These are phyloP conservation scores for Caradrina kadenii DNA, from an alignment of 2,888 invertebrate genomes.

Conservation along the genomic window DNA sequence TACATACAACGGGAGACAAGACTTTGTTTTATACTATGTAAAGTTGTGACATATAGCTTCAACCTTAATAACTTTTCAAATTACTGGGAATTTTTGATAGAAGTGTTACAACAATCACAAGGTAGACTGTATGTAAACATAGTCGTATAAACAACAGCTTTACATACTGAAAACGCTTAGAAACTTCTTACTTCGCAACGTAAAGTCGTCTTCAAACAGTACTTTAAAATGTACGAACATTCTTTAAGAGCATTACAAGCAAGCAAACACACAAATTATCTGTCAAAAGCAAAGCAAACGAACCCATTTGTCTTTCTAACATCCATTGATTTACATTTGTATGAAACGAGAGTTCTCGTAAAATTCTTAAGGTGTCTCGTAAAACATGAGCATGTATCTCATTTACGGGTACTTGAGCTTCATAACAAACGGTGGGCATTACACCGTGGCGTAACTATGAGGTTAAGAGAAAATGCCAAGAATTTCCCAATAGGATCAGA, in stretches of 20 bases:
- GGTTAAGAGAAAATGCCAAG: too few relatives aligned
- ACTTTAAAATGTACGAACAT: not conserved
- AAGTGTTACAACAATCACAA: too few relatives aligned
- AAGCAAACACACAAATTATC: not conserved
- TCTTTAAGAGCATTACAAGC: constrained; percentile 9
- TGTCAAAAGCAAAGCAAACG: constrained; percentile 32
- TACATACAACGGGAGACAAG: too few relatives aligned
- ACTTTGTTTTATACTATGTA: too few relatives aligned
- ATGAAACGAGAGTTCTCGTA: constrained; percentile 67
- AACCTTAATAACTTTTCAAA: too few relatives aligned
- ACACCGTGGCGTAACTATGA: constrained; percentile 59
- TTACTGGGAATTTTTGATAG: too few relatives aligned
- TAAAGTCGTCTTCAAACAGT: constrained; percentile 2
- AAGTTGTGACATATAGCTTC: too few relatives aligned
- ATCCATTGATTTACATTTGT: constrained; percentile 60
- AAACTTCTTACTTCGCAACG: too few relatives aligned
- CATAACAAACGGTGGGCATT: constrained; percentile 64
- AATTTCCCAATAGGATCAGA: not conserved
- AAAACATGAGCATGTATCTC: constrained; percentile 76
- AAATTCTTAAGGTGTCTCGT: constrained; percentile 74
- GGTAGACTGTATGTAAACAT: too few relatives aligned
- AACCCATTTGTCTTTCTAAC: constrained; percentile 20
- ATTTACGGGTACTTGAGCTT: constrained; percentile 76
- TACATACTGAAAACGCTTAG: not conserved
- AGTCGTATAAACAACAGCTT: not conserved